Conservation (phyloP, 2,888 invertebrate genomes). For the Drosophila ezoana region DNA sequence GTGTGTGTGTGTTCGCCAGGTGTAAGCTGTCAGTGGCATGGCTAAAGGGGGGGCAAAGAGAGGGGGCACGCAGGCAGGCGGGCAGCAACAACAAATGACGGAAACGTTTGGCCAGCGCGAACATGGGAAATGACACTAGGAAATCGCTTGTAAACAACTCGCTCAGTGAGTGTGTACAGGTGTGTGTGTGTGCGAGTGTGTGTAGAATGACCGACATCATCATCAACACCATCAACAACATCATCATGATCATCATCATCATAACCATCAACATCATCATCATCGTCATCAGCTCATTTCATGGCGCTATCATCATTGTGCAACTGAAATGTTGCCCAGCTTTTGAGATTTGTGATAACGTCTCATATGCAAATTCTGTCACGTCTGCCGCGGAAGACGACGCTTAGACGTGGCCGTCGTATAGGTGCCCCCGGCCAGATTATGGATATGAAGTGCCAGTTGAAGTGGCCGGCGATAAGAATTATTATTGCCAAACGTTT, state of each 20-base stretch:
- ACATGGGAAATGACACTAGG: conserved; percentile 79
- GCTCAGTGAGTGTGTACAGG: conserved; percentile 21
- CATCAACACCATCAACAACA: conserved; percentile 3
- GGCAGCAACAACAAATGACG: conserved; percentile 40
- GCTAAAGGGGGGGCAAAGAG: background rate
- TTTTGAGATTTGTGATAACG: conserved; percentile 42
- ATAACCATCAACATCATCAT: conserved; percentile 21
- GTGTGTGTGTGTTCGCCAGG: conserved; percentile 59
- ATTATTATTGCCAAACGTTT: conserved; percentile 6
- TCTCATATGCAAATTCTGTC: conserved; percentile 69
- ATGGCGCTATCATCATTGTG: conserved; percentile 23
- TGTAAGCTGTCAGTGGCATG: conserved; percentile 77
- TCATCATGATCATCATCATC: conserved; percentile 18
- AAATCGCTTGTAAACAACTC: conserved; percentile 75
- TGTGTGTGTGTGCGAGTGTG: conserved; percentile 15
- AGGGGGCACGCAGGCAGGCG: background rate
- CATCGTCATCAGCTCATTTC: conserved; percentile 23
- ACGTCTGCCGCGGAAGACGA: conserved; percentile 65
- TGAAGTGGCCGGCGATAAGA: conserved; percentile 26
- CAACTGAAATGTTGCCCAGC: conserved; percentile 18
- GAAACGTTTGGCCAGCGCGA: conserved; percentile 66
- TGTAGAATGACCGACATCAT: conserved; percentile 29
- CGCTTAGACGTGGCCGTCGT: conserved; percentile 61
- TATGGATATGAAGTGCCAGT: conserved; percentile 4
- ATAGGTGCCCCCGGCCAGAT: conserved; percentile 12